phyloP scores from a whole-genome alignment of 1,140 invertebrate species.

The Globodera ellingtonae region DNA sequence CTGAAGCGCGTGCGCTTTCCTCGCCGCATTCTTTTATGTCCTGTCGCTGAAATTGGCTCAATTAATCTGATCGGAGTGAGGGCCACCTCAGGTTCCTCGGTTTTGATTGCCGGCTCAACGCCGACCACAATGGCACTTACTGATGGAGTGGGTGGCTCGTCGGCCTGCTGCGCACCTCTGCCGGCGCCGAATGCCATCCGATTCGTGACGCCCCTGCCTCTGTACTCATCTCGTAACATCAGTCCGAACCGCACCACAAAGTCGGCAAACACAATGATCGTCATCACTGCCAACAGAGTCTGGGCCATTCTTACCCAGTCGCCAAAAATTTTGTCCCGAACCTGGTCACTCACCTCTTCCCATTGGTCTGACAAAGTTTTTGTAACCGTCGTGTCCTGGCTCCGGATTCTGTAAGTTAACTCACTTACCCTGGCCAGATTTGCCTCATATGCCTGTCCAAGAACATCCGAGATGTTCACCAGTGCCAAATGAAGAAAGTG shows the following conservation, averaged over 20 bases:
- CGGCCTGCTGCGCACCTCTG: not conserved
- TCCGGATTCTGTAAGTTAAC: not conserved
- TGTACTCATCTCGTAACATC: not conserved
- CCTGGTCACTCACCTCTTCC: not conserved
- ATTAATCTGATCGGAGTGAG: not conserved
- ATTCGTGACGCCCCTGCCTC: not conserved
- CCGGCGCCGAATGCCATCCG: not conserved
- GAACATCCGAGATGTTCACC: not conserved
- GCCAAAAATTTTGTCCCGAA: not conserved
- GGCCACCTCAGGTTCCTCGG: no score
- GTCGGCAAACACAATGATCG: not conserved
- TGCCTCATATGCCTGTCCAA: not conserved
- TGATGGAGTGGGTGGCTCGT: not conserved
- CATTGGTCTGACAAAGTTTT: not conserved
- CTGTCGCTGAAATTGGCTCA: not conserved
- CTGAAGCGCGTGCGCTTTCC: no score
- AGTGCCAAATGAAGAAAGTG: not conserved
- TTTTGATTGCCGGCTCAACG: not conserved
- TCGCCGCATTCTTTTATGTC: not conserved
- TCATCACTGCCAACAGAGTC: not conserved
- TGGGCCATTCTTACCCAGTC: not conserved
- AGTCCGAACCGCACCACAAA: not conserved
- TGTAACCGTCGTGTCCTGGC: not conserved
- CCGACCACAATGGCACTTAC: not conserved
- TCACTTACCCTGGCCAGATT: not conserved